Evolutionary conservation across 2,113 vertebrate species (phyloP), one percentile per base, ranked within the genome.

Genomic region (Bubo bubo): DNA sequence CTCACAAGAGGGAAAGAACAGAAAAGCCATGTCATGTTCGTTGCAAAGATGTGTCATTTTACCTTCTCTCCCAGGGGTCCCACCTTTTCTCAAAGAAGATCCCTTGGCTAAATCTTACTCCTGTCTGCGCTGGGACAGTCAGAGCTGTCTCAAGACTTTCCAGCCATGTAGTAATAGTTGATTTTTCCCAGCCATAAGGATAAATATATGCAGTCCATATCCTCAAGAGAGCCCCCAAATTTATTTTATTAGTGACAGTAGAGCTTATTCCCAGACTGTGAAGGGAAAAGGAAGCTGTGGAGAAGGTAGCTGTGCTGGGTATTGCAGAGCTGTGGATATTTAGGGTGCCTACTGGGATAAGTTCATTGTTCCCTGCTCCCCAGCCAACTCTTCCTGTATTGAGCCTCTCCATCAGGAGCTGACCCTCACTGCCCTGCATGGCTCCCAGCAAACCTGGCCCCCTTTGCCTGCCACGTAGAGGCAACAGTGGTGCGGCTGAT

Each of bases 381-480:
- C 19, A 66, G 5, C 3, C 35, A 85, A 17, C n/a, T 52, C 10
- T 34, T 67, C n/a, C 52, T 73, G 43, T 17, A 76, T 15, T 66
- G n/a, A 82, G 20, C 8, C 14, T 4, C 24, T 83, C 53, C 32
- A 41, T 11, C 39, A 66, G 35, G 27, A 83, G 24, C 32, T 13
- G 45, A 28, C 4, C 39, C 14, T 20, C 23, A 4, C 18, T 56
- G 56, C 23, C 16, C 19, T 5, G 0, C 58, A 11, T 4, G 7
- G 14, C 24, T 56, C 35, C 35, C 45, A 30, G 17, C 45, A 52
- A 21, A 56, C 30, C 43, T 68, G 52, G 2, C 8, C 49, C 50
- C 49, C 50, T 60, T 27, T 80, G 35, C 24, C n/a, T 76, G 22
- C 8, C 3, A 0, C 5, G 8, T 1, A 21, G 34, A 8, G 30